phyloP scores from a whole-genome alignment of 2,113 vertebrate species.

The Orientallactaga bullata region DNA sequence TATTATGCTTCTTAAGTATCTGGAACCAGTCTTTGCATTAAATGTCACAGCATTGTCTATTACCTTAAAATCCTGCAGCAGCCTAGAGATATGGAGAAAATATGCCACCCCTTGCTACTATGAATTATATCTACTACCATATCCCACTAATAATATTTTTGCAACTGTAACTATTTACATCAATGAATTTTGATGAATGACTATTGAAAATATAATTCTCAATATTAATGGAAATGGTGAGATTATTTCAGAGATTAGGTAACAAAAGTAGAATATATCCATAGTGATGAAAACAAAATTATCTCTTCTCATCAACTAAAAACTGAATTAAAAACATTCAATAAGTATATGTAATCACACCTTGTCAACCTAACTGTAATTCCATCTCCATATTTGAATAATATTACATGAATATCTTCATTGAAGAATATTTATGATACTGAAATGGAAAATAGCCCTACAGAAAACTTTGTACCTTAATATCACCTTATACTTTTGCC shows the following conservation, averaged over 20 bases:
- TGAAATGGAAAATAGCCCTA: background rate
- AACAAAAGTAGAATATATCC: background rate
- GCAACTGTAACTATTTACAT: background rate
- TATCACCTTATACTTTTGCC: background rate
- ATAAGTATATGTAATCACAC: background rate
- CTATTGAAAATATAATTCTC: background rate
- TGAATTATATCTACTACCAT: constrained; percentile 92
- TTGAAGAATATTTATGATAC: background rate
- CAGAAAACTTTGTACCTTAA: background rate
- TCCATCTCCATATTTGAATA: background rate
- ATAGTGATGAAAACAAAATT: background rate
- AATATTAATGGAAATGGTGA: background rate
- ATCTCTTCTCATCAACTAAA: background rate
- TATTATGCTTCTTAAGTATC: constrained; percentile 89
- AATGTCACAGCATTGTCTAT: constrained; percentile 92
- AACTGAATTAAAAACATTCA: background rate
- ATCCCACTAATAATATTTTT: constrained; percentile 86
- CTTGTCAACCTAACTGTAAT: background rate
- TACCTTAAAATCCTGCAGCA: constrained; percentile 95
- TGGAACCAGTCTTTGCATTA: constrained; percentile 88
- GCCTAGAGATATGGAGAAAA: constrained; percentile 93
- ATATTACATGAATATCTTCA: background rate
- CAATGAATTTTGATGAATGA: background rate
- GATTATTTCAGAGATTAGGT: background rate
- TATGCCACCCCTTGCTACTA: constrained; percentile 90